phyloP scores from a whole-genome alignment of 2,113 vertebrate genomes.

The Antidorcas marsupialis region DNA sequence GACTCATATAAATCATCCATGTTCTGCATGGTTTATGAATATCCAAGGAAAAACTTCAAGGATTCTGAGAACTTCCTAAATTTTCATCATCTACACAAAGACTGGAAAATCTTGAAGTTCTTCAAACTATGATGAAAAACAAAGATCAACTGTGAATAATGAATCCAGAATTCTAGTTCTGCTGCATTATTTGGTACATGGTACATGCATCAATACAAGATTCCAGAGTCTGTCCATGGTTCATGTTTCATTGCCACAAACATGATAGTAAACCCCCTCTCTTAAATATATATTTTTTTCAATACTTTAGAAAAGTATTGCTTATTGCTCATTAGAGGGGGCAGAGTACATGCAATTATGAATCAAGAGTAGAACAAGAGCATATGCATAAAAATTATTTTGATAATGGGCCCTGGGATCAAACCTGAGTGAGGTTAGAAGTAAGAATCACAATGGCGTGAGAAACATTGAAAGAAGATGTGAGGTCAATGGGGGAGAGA shows the following conservation, averaged over 20 bases:
- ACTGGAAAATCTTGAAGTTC: neutral
- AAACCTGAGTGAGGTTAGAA: neutral
- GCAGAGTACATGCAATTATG: neutral
- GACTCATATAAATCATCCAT: neutral
- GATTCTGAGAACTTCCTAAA: neutral
- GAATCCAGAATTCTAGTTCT: neutral
- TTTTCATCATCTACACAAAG: neutral
- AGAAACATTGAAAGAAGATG: neutral
- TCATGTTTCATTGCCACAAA: neutral
- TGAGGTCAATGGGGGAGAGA: neutral
- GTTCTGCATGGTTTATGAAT: neutral
- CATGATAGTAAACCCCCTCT: neutral
- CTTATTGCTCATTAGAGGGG: neutral
- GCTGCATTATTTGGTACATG: neutral
- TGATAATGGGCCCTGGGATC: neutral
- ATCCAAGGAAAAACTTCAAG: neutral
- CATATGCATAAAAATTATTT: neutral
- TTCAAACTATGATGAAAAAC: neutral
- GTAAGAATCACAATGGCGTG: neutral
- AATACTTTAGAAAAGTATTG: neutral
- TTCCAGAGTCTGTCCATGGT: neutral
- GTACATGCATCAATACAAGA: neutral
- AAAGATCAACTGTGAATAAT: neutral
- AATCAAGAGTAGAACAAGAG: neutral
- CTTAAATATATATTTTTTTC: neutral